Base-by-base conservation (phyloP, 2,888 invertebrate genomes). In the Amphipyra berbera region DNA sequence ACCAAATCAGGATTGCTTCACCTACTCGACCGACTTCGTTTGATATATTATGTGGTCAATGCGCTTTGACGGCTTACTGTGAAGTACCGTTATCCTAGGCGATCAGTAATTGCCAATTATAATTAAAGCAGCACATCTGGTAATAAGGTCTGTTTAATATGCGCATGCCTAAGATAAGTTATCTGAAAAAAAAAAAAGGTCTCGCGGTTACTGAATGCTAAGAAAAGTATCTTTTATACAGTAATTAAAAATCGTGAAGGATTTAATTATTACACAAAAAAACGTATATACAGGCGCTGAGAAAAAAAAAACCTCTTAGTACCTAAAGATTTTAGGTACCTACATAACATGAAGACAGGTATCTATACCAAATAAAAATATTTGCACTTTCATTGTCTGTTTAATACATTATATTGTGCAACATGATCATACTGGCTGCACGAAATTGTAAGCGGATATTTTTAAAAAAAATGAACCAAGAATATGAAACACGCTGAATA, bases 401-500 rank as follows among this genome's bases (percentile, higher is more conserved):
- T 21, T 21, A 21, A 21, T 21, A 3, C 21, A 21, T 21, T 21
- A 21, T 21, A 21, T 21, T 21, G 1, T 21, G 21, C 21, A 21
- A 21, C 21, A 21, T 3, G 21, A 21, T 21, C 21, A 21, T 21
- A 21, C 2, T 21, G 1, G 21, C 21, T 21, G 21, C 3, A 21
- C 3, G 21, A 21, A 21, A 21, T 1, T 21, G 3, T 21, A 3
- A 21, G 3, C 21, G 21, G 21, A 2, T 21, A 2, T 21, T 7
- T 37, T 35, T 0, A 9, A 42, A 42, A 67, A 47, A 47, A 50
- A 13, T 56, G 33, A 13, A 33, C 5, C 37, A 53, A 67, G 70
- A 78, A 82, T 83, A 79, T 81, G 80, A 79, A 89, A 85, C 92
- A 91, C 80, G 76, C 92, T 91, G 85, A 72, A 85, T 88, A 85